Conservation (phyloP, 2,797 vertebrate genomes). For the Ciconia nigra region DNA sequence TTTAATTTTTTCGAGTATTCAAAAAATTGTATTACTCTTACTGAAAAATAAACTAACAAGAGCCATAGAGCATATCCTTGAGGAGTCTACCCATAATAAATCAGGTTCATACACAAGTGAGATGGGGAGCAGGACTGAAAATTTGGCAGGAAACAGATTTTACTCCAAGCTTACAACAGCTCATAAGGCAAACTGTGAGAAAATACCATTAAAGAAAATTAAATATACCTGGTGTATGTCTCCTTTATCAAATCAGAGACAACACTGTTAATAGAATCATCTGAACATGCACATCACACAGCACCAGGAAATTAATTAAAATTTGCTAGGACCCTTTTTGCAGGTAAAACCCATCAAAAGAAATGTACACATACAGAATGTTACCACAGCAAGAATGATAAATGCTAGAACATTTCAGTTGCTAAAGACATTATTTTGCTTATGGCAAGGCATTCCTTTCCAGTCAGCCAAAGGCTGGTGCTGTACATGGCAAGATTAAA, state of each 20-base stretch:
- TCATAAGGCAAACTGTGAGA: not conserved
- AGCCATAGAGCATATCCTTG: not conserved
- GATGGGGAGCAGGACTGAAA: not conserved
- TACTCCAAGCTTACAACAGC: not conserved
- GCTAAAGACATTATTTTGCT: not conserved
- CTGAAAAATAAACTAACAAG: not conserved
- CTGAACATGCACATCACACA: not conserved
- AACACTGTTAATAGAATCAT: not conserved
- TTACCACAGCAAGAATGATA: not conserved
- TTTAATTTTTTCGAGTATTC: not conserved
- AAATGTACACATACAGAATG: not conserved
- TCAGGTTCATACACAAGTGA: not conserved
- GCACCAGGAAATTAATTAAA: not conserved
- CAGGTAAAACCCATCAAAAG: not conserved
- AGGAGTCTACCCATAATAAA: not conserved
- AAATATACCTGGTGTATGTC: not conserved
- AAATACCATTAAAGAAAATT: not conserved
- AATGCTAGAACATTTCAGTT: not conserved
- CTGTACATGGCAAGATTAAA: not conserved
- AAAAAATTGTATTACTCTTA: not conserved
- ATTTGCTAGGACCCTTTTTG: not conserved
- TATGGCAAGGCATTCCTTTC: not conserved
- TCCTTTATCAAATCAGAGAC: not conserved
- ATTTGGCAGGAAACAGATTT: not conserved
- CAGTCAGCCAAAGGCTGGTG: not conserved